Evolutionary conservation across 1,140 invertebrate genomes (phyloP).

Genomic region (Asobara japonica): DNA sequence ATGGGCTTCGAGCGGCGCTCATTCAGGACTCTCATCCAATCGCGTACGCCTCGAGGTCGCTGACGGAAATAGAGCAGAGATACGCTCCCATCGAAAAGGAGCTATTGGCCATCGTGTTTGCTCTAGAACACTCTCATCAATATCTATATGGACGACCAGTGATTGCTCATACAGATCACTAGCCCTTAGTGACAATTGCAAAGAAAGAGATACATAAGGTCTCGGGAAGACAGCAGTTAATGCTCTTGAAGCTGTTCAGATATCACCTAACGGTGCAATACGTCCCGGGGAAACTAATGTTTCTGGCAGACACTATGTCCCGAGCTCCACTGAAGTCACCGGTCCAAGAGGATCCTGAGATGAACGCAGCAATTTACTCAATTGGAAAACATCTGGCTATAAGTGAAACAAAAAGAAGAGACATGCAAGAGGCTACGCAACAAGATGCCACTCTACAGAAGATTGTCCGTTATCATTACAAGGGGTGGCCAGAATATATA

Average conservation of each 20-base stretch:
- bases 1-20: conserved; percentile 41
- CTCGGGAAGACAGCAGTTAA: conserved; percentile 59
- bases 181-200: conserved; percentile 57
- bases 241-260: conserved; percentile 58
- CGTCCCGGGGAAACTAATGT: conserved; percentile 41
- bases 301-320: conserved; percentile 47
- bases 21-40: conserved; percentile 49
- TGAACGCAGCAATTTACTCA: conserved; percentile 19
- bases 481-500: background rate
- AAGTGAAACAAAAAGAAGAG: background rate
- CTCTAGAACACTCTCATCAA: conserved; percentile 55
- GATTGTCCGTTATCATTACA: background rate
- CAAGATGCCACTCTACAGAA: background rate
- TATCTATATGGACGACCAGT: conserved; percentile 60
- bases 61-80: conserved; percentile 42
- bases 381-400: background rate
- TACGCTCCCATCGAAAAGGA: conserved; percentile 66
- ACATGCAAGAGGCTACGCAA: background rate
- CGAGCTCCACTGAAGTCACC: conserved; percentile 35
- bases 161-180: conserved; percentile 63
- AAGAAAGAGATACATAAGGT: conserved; percentile 56
- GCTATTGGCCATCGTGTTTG: conserved; percentile 63
- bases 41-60: conserved; percentile 51
- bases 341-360: background rate
- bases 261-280: conserved; percentile 51